Percentiles rank a stretch among this genome's conserved stretches.
Evolutionary conservation across 2,113 vertebrate genomes (phyloP).

Genomic region (Desmodus rotundus): DNA sequence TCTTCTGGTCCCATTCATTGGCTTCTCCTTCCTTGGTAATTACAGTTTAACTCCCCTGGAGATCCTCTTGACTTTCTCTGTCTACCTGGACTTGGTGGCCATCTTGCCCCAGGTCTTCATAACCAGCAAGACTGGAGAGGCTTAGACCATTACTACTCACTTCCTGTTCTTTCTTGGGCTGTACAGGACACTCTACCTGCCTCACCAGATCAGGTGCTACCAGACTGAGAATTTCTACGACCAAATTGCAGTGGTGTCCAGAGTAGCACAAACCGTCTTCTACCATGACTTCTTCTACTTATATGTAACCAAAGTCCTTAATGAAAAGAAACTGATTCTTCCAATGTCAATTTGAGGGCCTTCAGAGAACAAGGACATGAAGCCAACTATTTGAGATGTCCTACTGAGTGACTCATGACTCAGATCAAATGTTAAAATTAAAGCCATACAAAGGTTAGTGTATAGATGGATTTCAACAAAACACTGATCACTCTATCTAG

Average conservation of each 20-base stretch:
- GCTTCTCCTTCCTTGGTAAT: constrained; percentile 94
- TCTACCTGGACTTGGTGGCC: constrained; percentile 96
- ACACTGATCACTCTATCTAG: background rate
- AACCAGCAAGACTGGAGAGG: constrained; percentile 97
- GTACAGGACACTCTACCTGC: constrained; percentile 94
- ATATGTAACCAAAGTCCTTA: constrained; percentile 91
- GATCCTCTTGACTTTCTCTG: constrained; percentile 98
- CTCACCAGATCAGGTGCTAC: constrained; percentile 97
- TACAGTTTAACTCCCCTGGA: constrained; percentile 91
- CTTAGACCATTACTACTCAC: constrained; percentile 96
- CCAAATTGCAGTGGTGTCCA: constrained; percentile 94
- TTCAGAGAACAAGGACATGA: background rate
- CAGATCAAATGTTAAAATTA: background rate
- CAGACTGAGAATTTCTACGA: constrained; percentile 93
- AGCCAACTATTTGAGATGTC: background rate
- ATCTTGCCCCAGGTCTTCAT: constrained; percentile 98
- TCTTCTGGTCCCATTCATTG: constrained; percentile 92
- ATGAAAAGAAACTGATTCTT: constrained; percentile 86
- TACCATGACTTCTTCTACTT: constrained; percentile 99
- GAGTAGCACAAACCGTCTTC: constrained; percentile 97
- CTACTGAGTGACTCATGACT: background rate
- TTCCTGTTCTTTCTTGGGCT: constrained; percentile 97
- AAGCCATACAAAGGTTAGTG: background rate
- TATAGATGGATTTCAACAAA: background rate
- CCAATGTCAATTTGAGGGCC: constrained; percentile 84